phyloP scores from a whole-genome alignment of 2,113 vertebrate genomes.

The Indri indri region DNA sequence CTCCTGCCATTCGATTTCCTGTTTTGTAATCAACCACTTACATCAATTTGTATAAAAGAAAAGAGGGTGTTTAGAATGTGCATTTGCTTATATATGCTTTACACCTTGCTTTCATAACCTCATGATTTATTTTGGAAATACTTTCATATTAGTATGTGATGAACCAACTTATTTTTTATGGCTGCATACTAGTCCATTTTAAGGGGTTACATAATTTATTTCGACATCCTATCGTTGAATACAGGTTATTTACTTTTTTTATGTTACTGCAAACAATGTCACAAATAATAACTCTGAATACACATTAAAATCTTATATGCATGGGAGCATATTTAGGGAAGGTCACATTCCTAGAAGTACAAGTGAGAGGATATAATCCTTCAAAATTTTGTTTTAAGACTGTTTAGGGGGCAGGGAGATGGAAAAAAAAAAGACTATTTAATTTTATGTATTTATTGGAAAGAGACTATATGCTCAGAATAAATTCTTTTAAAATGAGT shows the following conservation, averaged over 20 bases:
- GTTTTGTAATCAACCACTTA: not conserved
- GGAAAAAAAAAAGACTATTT: not conserved
- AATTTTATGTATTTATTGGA: not conserved
- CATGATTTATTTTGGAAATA: not conserved
- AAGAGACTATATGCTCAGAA: not conserved
- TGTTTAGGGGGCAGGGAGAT: not conserved
- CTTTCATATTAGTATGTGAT: not conserved
- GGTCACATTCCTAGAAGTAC: not conserved
- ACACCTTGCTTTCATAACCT: not conserved
- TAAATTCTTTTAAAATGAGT: slow-evolving; percentile 16
- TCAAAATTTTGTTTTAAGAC: not conserved
- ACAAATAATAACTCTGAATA: not conserved
- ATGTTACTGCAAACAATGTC: not conserved
- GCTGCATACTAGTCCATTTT: not conserved
- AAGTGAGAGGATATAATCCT: not conserved
- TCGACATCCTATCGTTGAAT: not conserved
- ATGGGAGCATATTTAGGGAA: not conserved
- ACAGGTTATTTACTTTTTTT: not conserved
- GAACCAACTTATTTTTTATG: not conserved
- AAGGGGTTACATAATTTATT: not conserved
- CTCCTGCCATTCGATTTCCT: not conserved
- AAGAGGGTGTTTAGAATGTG: not conserved
- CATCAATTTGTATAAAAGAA: not conserved
- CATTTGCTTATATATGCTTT: not conserved
- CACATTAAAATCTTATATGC: not conserved